These are phyloP conservation scores for Aromia moschata DNA, from an alignment of 2,888 invertebrate genomes.

Conservation along the genomic window DNA sequence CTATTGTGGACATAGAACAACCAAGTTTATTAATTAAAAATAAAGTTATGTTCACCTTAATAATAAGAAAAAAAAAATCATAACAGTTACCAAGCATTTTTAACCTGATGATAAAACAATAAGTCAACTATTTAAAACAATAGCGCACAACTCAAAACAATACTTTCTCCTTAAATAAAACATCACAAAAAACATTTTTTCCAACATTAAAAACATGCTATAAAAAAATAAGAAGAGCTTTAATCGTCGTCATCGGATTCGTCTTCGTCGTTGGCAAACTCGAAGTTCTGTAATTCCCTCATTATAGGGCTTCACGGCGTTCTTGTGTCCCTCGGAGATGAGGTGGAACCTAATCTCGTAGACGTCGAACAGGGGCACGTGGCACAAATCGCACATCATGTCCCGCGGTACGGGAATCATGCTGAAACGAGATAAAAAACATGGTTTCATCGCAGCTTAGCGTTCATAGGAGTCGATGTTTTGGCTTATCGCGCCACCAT, in stretches of 20 bases:
- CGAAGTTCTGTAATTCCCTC: conserved; percentile 6
- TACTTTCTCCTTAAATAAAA: background rate
- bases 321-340: conserved; percentile 8
- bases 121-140: too few relatives aligned
- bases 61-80: too few relatives aligned
- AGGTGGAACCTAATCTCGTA: conserved; percentile 14
- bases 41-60: too few relatives aligned
- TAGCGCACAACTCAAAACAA: conserved; percentile 18
- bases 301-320: conserved; percentile 3
- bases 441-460: too few relatives aligned
- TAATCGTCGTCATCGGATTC: conserved; percentile 1
- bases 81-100: too few relatives aligned
- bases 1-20: too few relatives aligned
- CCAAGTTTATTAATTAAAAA: too few relatives aligned
- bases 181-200: background rate
- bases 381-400: conserved; percentile 11
- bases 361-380: background rate
- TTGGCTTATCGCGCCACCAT: too few relatives aligned
- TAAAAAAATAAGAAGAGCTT: conserved; percentile 1
- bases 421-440: too few relatives aligned
- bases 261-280: background rate
- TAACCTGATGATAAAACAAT: too few relatives aligned
- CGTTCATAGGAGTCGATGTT: too few relatives aligned
- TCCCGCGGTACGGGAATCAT: background rate
- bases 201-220: background rate